Conservation (phyloP, 2,888 invertebrate genomes). For the Mongoloraphidia duomilia region DNA sequence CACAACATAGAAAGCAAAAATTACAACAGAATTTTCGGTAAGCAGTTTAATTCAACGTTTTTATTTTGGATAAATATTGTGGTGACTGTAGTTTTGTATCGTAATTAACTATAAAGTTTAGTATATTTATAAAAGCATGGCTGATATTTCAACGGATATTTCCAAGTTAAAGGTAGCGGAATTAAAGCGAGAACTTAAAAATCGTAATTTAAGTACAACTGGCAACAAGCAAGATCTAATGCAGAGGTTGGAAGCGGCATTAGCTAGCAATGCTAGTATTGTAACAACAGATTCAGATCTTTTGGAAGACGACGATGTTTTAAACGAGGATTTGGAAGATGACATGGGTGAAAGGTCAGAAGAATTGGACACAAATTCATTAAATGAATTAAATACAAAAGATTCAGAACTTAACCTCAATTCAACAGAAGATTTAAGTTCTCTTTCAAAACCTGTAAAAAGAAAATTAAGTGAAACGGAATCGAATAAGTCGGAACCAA, state of each 20-base stretch:
- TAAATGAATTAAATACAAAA: conserved; percentile 7
- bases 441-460: conserved; percentile 17
- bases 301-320: conserved; percentile 36
- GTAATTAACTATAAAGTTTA: too few species aligned
- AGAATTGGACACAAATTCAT: conserved; percentile 8
- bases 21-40: too few species aligned
- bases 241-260: conserved; percentile 53
- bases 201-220: conserved; percentile 52
- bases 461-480: conserved; percentile 20
- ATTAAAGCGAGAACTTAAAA: conserved; percentile 66
- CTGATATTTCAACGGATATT: not conserved
- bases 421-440: not conserved
- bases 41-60: too few species aligned
- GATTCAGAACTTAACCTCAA: not conserved
- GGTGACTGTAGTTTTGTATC: too few species aligned
- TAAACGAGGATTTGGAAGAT: conserved; percentile 24
- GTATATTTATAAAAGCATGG: too few species aligned
- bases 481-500: conserved; percentile 19
- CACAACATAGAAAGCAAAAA: too few species aligned
- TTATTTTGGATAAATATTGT: too few species aligned
- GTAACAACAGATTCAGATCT: conserved; percentile 28
- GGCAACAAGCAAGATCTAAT: conserved; percentile 76
- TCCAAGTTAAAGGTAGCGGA: conserved; percentile 56
- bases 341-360: conserved; percentile 26
- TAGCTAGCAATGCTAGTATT: conserved; percentile 28